Base-by-base conservation (phyloP, 2,888 invertebrate species). In the Cantharis rustica region DNA sequence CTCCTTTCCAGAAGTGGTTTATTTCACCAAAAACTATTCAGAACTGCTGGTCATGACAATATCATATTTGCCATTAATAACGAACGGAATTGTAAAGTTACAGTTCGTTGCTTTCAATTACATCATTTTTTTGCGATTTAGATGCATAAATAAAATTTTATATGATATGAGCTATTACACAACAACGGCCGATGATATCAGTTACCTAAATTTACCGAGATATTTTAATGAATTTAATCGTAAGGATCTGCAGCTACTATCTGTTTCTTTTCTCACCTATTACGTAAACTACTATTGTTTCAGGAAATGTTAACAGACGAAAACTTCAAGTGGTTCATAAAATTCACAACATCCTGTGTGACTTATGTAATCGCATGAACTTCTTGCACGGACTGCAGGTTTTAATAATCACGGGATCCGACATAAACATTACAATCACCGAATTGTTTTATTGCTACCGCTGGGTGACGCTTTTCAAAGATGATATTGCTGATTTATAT, bases 361-460 rank as follows among this genome's bases (percentile, higher is more conserved):
- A 78, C 15, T 47, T 81, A n/a, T 80, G 78, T 23, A 13, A 70
- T 10, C 10, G 71, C 13, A 70, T 80, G 16, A 82, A 81, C 63
- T 68, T 70, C 10, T 69, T 82, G 5, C 82, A 75, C 64, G 82
- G 81, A 10, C 26, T 80, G 17, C 82, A 80, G 73, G 75, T 80
- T 26, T 64, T 82, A 69, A 64, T 80, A 11, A 78, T 80, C 16
- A 69, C 79, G 13, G 75, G 80, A 11, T 75, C 80, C 9, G 75
- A 76, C 10, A 79, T 80, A 71, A 77, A 75, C 7, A 77, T 80
- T 9, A 78, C 73, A n/a, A 75, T 80, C n/a, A 81, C 70, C 13
- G 76, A 80, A 76, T 73, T 80, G 15, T 81, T 80, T 61, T 76
- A 72, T 17, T 78, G 77, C 70, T 82, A 80, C 61, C 74, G 68